A percentile compares a stretch with the other conserved stretches of the same genome.
Conservation (phyloP, 1,140 invertebrate species). For the Parapsyche elsis region DNA sequence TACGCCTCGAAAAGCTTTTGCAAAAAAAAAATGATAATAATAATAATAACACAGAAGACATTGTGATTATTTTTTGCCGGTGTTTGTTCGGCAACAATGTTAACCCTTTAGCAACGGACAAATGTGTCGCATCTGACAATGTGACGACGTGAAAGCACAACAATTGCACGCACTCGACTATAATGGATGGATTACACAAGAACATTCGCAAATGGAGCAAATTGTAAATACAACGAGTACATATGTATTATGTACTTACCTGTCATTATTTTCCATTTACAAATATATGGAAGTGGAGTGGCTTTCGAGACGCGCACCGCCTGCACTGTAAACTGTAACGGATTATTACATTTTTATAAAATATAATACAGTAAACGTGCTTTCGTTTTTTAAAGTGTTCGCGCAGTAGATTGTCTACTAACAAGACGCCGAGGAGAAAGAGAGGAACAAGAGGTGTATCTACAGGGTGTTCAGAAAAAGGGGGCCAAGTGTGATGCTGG, state of each 20-base stretch:
- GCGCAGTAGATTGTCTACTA: slow-evolving; percentile 54
- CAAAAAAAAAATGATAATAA: background rate
- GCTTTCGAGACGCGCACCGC: slow-evolving; percentile 33
- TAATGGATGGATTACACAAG: slow-evolving; percentile 41
- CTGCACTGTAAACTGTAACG: slow-evolving; percentile 35
- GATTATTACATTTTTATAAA: slow-evolving; percentile 55
- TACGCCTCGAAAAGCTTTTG: background rate
- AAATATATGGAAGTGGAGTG: slow-evolving; percentile 10
- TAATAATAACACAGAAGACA: background rate
- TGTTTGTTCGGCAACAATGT: slow-evolving; percentile 28
- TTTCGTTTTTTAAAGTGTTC: slow-evolving; percentile 55
- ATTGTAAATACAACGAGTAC: background rate
- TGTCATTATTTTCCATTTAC: background rate
- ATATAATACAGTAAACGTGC: slow-evolving; percentile 56
- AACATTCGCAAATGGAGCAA: slow-evolving; percentile 44
- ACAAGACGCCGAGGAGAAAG: slow-evolving; percentile 39
- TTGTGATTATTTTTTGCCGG: background rate
- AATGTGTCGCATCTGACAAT: slow-evolving; percentile 28
- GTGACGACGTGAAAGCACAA: slow-evolving; percentile 23
- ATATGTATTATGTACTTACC: slow-evolving; percentile 9
- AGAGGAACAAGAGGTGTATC: slow-evolving; percentile 18
- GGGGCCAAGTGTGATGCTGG: slow-evolving; percentile 31
- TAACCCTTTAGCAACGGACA: slow-evolving; percentile 31
- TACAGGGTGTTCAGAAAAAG: slow-evolving; percentile 26
- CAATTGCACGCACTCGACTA: background rate